Percentiles rank a stretch among this genome's conserved stretches.
Conservation (phyloP, 1,140 invertebrate genomes). For the Melitaea cinxia region DNA sequence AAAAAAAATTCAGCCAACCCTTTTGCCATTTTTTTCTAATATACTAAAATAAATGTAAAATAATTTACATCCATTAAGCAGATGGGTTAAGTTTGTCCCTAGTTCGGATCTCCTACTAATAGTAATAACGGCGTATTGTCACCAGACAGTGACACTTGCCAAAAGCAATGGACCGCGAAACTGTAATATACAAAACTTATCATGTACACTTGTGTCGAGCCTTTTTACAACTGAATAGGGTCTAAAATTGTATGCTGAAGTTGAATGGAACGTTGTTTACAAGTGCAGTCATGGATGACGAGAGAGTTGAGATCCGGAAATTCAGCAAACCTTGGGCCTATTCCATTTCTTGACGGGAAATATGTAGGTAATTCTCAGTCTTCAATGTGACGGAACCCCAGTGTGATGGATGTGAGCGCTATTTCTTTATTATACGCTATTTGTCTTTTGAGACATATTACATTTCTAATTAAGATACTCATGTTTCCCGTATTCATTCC, state of each 20-base stretch:
- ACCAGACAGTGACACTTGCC: slow-evolving; percentile 23
- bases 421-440: not conserved
- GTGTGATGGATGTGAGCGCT: not conserved
- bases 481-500: no score
- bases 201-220: not conserved
- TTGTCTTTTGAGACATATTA: not conserved
- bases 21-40: no score
- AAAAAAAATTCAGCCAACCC: no score
- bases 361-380: not conserved
- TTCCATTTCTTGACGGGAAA: slow-evolving; percentile 3
- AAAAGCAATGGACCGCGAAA: slow-evolving; percentile 28
- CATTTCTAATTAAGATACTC: not conserved
- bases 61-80: no score
- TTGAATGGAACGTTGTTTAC: not conserved
- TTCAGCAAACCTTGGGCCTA: slow-evolving; percentile 16
- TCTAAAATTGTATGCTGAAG: not conserved
- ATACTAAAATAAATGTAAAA: no score
- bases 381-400: not conserved
- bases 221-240: not conserved
- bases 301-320: slow-evolving; percentile 13
- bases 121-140: slow-evolving; percentile 28
- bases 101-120: no score
- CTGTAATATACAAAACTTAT: slow-evolving; percentile 24
- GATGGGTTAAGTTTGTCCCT: no score
- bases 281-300: slow-evolving; percentile 25